Evolutionary conservation across 1,140 invertebrate genomes (phyloP).

Genomic region (Latrodectus geometricus): DNA sequence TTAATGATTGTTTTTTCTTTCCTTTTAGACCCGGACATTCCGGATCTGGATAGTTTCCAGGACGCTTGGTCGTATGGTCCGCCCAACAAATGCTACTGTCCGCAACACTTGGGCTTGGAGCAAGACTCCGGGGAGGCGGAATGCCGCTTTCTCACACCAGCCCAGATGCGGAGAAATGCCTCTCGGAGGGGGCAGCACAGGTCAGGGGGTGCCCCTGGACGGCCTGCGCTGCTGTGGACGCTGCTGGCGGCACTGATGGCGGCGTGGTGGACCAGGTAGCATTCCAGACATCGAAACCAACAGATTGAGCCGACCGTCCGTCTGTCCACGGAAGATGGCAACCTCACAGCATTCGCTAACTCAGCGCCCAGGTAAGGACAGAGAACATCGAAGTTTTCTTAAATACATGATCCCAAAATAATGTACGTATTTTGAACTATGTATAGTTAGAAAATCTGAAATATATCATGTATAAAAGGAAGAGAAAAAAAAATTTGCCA

Average conservation of each 20-base stretch:
- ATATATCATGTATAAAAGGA: too few species aligned
- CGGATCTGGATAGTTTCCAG: slow-evolving; percentile 63
- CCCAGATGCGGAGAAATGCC: slow-evolving; percentile 39
- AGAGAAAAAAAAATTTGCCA: too few species aligned
- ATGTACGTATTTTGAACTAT: too few species aligned
- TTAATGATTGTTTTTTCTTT: background rate
- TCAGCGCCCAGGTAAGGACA: background rate
- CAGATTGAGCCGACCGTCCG: slow-evolving; percentile 58
- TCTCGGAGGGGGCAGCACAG: slow-evolving; percentile 30
- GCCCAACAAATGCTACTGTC: slow-evolving; percentile 53
- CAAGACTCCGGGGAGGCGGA: slow-evolving; percentile 26
- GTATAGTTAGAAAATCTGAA: too few species aligned
- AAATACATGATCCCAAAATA: too few species aligned
- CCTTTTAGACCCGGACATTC: slow-evolving; percentile 60
- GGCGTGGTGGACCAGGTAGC: slow-evolving; percentile 45
- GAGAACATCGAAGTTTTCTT: too few species aligned
- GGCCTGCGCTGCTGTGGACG: slow-evolving; percentile 6
- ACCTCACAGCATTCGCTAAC: slow-evolving; percentile 18
- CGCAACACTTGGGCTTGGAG: slow-evolving; percentile 36
- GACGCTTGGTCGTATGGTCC: slow-evolving; percentile 56
- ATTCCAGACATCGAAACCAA: slow-evolving; percentile 58
- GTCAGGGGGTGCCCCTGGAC: slow-evolving; percentile 7
- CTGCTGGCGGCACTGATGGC: slow-evolving; percentile 4
- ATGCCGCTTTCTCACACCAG: slow-evolving; percentile 29
- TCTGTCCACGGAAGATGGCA: slow-evolving; percentile 49